Percentiles rank a stretch among this genome's conserved stretches.
These are phyloP conservation scores for Pristionchus japonicus DNA, from an alignment of 2,888 invertebrate genomes.

Conservation along the genomic window DNA sequence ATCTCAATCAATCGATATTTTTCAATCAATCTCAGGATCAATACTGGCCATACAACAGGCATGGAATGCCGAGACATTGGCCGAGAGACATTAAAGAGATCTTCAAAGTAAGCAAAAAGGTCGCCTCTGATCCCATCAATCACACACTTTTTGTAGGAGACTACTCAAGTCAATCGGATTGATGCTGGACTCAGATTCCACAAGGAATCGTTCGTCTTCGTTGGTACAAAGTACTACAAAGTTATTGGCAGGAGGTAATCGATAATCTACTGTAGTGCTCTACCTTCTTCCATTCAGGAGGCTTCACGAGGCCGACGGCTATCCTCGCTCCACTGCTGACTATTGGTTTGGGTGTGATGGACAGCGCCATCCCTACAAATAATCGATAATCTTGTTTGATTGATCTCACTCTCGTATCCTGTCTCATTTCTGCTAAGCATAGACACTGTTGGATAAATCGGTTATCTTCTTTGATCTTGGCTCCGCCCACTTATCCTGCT, in stretches of 20 bases:
- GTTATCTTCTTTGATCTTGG: conserved; percentile 26
- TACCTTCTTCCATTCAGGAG: neutral
- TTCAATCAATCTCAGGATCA: conserved; percentile 42
- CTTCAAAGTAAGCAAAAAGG: conserved; percentile 41
- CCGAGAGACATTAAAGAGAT: conserved; percentile 47
- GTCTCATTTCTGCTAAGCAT: neutral
- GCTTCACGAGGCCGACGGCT: conserved; percentile 29
- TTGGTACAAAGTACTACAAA: conserved; percentile 52
- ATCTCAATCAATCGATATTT: neutral
- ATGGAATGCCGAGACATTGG: conserved; percentile 54
- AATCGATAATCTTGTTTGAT: neutral
- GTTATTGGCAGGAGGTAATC: conserved; percentile 43
- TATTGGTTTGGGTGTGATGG: conserved; percentile 44
- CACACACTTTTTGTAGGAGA: conserved; percentile 42
- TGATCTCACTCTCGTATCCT: conserved; percentile 10
- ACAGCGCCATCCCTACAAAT: conserved; percentile 4
- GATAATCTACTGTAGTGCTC: neutral
- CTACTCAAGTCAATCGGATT: neutral
- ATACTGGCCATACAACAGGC: conserved; percentile 62
- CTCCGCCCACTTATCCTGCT: conserved; percentile 12
- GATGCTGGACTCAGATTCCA: neutral
- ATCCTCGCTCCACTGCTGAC: conserved; percentile 35
- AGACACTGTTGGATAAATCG: conserved; percentile 32
- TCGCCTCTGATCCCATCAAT: conserved; percentile 50
- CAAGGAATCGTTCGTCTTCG: conserved; percentile 49